A percentile compares a stretch with the other conserved stretches of the same genome.
These are phyloP conservation scores for Chelonus insularis DNA, from an alignment of 1,140 invertebrate species.

Conservation along the genomic window DNA sequence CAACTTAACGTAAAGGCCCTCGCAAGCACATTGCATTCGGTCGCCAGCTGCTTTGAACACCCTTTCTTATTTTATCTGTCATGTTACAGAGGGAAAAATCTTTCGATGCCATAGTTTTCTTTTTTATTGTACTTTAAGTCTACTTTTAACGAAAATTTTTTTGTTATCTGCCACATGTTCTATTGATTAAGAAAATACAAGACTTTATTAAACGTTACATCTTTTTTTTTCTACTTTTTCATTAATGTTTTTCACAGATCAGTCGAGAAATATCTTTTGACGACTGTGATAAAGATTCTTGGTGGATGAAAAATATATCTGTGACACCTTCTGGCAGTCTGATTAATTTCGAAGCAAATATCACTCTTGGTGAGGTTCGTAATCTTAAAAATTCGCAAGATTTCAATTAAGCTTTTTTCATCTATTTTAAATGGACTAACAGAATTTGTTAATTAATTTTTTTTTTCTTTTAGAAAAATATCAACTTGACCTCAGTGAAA, in stretches of 20 bases:
- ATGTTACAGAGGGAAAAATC: neutral
- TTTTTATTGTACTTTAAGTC: neutral
- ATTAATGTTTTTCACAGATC: slow-evolving; percentile 11
- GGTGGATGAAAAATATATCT: slow-evolving; percentile 19
- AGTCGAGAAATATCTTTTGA: slow-evolving; percentile 20
- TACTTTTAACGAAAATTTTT: too few relatives aligned
- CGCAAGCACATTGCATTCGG: neutral
- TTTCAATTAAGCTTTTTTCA: neutral
- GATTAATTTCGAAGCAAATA: slow-evolving; percentile 14
- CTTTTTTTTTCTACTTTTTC: neutral
- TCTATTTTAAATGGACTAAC: too few relatives aligned
- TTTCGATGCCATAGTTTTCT: neutral
- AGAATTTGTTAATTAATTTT: too few relatives aligned
- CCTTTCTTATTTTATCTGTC: slow-evolving; percentile 12
- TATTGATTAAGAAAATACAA: neutral
- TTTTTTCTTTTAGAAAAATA: too few relatives aligned
- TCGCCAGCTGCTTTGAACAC: slow-evolving; percentile 24
- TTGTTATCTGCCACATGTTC: too few relatives aligned
- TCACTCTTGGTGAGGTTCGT: slow-evolving; percentile 5
- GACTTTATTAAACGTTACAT: neutral
- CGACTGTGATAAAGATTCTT: slow-evolving; percentile 7
- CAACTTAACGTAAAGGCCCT: slow-evolving; percentile 20
- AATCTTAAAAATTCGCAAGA: neutral
- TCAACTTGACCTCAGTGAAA: too few relatives aligned
- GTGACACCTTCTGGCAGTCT: neutral